Conservation (phyloP, 1,140 invertebrate species). For the Lepidurus packardi region DNA sequence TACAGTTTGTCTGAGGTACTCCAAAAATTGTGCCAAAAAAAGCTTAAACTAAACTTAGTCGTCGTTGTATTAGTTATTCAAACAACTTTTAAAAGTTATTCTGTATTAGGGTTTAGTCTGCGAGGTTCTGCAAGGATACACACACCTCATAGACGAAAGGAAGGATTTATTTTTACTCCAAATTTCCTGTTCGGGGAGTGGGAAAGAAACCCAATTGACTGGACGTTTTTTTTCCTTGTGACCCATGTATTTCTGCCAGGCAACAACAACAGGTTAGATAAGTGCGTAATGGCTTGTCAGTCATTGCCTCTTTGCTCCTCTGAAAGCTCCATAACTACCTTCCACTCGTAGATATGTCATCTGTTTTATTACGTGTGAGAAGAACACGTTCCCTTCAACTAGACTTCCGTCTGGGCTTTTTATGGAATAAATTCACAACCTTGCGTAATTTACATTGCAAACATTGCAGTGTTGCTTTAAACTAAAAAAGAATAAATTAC, state of each 20-base stretch:
- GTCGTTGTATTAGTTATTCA: too few species aligned
- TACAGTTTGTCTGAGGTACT: too few species aligned
- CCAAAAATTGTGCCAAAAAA: too few species aligned
- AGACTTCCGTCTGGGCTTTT: not conserved
- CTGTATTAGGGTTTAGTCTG: too few species aligned
- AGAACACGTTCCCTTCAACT: not conserved
- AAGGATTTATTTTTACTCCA: not conserved
- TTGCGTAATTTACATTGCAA: too few species aligned
- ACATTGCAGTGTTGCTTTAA: too few species aligned
- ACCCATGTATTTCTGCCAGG: slow-evolving; percentile 6
- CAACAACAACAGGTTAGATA: not conserved
- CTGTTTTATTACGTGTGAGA: not conserved
- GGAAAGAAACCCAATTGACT: not conserved
- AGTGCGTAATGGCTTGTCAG: not conserved
- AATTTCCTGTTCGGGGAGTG: not conserved
- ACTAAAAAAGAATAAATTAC: too few species aligned
- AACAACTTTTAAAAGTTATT: too few species aligned
- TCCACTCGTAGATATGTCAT: not conserved
- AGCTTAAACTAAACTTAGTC: too few species aligned
- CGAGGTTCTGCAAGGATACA: too few species aligned
- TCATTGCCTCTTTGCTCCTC: not conserved
- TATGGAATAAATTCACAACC: not conserved
- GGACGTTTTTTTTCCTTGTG: not conserved
- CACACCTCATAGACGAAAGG: not conserved
- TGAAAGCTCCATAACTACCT: slow-evolving; percentile 14